phyloP scores from a whole-genome alignment of 2,113 vertebrate species.

The Osmerus mordax region DNA sequence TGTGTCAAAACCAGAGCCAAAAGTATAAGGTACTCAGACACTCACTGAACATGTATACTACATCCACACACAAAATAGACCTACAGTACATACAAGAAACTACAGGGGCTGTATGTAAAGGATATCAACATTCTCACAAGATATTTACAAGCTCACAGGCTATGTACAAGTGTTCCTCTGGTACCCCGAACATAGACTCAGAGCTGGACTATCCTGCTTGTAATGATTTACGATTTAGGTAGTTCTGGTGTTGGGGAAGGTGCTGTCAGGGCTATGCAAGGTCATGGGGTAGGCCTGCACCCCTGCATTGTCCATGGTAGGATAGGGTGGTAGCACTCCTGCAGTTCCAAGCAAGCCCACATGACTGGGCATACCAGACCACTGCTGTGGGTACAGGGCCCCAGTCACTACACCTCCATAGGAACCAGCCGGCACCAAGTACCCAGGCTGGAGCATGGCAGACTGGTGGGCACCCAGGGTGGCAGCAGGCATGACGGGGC shows the following conservation, averaged over 20 bases:
- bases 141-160: conserved; percentile 56
- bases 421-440: conserved; percentile 65
- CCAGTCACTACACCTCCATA: conserved; percentile 68
- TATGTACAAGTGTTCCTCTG: conserved; percentile 46
- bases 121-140: conserved; percentile 49
- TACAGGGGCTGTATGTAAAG: conserved; percentile 44
- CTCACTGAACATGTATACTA: conserved; percentile 47
- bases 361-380: conserved; percentile 67
- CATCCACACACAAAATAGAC: conserved; percentile 19
- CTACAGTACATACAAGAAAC: conserved; percentile 27
- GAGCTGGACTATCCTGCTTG: conserved; percentile 6
- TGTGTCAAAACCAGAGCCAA: conserved; percentile 55
- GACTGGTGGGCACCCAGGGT: conserved; percentile 48
- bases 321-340: conserved; percentile 48
- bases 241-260: conserved; percentile 69
- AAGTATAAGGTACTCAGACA: conserved; percentile 51
- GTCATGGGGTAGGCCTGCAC: conserved; percentile 68
- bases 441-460: conserved; percentile 62
- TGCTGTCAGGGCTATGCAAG: conserved; percentile 62
- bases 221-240: conserved; percentile 52
- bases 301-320: conserved; percentile 58
- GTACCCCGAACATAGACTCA: conserved; percentile 21
- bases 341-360: conserved; percentile 56
- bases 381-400: conserved; percentile 72
- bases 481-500: conserved; percentile 39